Base-by-base conservation (phyloP, 2,888 invertebrate species). In the Volucella inanis region DNA sequence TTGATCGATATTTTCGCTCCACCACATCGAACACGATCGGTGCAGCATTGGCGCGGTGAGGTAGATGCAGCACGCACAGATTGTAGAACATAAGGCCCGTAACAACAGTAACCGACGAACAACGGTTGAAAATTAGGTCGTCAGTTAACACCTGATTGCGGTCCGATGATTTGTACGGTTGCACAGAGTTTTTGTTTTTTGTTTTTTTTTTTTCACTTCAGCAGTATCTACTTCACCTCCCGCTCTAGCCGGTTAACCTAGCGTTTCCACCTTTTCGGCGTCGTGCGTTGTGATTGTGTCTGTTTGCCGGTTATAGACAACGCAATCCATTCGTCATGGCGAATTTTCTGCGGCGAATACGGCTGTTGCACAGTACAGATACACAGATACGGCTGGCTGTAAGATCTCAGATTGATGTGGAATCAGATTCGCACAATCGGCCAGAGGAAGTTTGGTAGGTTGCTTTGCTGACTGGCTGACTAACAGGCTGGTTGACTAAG, bases 91-190 rank as follows among this genome's bases (percentile, higher is more conserved):
- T 70, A 64, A 61, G 55, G 65, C 54, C 65, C 41, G 47, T 65
- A 79, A 68, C 78, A 70, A 81, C 85, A 79, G 71, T 65, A 55
- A 80, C 75, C 81, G 79, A 70, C 59, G 72, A 79, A 75, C 79
- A 64, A 81, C 68, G 76, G 76, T 81, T 85, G 87, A 76, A 84
- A 87, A 87, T 87, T 87, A 87, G 87, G 87, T 87, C 87, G 87
- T 84, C 83, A 84, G 87, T 80, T 87, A 87, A 87, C 87, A 87
- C 87, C 87, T 87, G 87, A 87, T 87, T 87, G 87, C 87, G 87
- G 87, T 78, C 78, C 77, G 84, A 83, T 86, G 87, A 84, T 87
- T 87, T 81, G 87, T 84, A 87, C 80, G 80, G 87, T 87, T 86
- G 78, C 83, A 80, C 81, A 78, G 55, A 76, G 45, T 70, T 50